A percentile compares a stretch with the other conserved stretches of the same genome.
Evolutionary conservation across 2,888 invertebrate species (phyloP).

Genomic region (Odontomyia ornata): DNA sequence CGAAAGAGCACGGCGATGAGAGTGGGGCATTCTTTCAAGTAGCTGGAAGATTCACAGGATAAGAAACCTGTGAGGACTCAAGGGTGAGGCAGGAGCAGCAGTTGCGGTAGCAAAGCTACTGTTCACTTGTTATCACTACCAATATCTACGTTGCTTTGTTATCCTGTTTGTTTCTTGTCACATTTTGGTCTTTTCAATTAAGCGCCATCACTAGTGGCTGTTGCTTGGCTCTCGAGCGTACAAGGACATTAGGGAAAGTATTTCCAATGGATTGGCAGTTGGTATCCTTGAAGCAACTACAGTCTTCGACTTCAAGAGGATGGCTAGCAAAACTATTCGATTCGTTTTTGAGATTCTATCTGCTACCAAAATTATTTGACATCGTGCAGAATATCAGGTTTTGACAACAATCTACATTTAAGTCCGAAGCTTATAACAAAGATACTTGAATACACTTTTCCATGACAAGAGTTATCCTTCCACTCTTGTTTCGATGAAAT

Average conservation of each 20-base stretch:
- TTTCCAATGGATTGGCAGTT: conserved; percentile 5
- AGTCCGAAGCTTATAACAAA: too few relatives aligned
- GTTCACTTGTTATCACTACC: conserved; percentile 26
- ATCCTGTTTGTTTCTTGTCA: background rate
- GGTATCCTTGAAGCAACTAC: conserved; percentile 20
- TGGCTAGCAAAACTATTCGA: too few relatives aligned
- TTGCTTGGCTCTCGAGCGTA: conserved; percentile 1
- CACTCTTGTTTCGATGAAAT: too few relatives aligned
- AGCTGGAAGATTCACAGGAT: background rate
- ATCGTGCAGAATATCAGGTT: too few relatives aligned
- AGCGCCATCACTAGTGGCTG: background rate
- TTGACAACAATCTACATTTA: too few relatives aligned
- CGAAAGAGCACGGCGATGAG: conserved; percentile 35
- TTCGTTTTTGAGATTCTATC: too few relatives aligned
- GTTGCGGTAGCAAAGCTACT: background rate
- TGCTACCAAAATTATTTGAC: background rate
- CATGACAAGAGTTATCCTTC: too few relatives aligned
- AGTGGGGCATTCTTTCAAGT: conserved; percentile 27
- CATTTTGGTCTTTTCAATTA: background rate
- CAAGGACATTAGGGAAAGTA: conserved; percentile 42
- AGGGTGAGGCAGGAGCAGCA: background rate
- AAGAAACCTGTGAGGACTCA: background rate
- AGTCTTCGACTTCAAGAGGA: too few relatives aligned
- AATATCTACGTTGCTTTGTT: conserved; percentile 28
- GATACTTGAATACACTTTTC: too few relatives aligned